phyloP scores from a whole-genome alignment of 92 coral and sea anemone genomes.

The Epizoanthus rinbou region DNA sequence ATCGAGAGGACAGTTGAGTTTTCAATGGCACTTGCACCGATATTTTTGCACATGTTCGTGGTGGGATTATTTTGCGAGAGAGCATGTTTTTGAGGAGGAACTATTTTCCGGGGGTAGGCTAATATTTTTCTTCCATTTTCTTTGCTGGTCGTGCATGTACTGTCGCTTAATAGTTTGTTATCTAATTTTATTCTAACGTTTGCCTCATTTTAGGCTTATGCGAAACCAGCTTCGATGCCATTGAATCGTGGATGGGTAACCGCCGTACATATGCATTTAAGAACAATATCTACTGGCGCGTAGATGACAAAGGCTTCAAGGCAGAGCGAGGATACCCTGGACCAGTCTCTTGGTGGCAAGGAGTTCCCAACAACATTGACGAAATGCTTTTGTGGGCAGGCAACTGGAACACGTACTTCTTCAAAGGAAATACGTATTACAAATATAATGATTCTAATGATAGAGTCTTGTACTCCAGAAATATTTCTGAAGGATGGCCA shows the following conservation, averaged over 20 bases:
- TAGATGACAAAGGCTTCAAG: not conserved
- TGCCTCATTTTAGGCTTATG: not conserved
- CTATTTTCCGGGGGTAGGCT: too few species aligned
- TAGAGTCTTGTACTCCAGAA: not conserved
- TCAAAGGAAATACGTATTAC: conserved; percentile 39
- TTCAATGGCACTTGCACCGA: too few species aligned
- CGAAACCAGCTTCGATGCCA: not conserved
- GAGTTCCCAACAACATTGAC: conserved; percentile 60
- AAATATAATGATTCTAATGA: conserved; percentile 37
- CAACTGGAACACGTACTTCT: too few species aligned
- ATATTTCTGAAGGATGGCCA: conserved; percentile 79
- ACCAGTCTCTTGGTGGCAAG: conserved; percentile 33
- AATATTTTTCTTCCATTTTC: too few species aligned
- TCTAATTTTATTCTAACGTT: too few species aligned
- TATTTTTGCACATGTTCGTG: too few species aligned
- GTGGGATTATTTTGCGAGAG: too few species aligned
- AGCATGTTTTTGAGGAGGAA: too few species aligned
- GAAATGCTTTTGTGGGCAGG: too few species aligned
- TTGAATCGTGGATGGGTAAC: not conserved
- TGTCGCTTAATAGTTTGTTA: too few species aligned
- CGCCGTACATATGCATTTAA: not conserved
- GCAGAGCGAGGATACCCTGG: conserved; percentile 45
- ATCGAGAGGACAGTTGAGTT: too few species aligned
- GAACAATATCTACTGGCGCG: conserved; percentile 6
- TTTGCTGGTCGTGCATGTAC: too few species aligned